A percentile compares a stretch with the other conserved stretches of the same genome.
Conservation (phyloP, 2,797 vertebrate genomes). For the Garrulus glandarius region DNA sequence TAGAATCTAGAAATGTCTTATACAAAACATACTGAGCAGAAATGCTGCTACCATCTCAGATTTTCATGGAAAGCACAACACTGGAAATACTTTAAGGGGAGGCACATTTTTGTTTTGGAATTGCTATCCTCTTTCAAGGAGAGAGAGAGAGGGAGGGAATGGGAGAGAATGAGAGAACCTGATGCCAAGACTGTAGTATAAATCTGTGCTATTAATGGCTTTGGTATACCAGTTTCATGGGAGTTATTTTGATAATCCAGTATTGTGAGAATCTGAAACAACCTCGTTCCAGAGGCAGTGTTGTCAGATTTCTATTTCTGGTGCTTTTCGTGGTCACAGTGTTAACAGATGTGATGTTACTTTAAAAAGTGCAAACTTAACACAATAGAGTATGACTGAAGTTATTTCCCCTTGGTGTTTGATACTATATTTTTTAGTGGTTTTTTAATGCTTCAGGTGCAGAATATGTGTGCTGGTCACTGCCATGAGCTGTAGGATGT, state of each 20-base stretch:
- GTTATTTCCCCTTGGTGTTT: not conserved
- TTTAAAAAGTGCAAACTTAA: not conserved
- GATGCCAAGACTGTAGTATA: conserved; percentile 26
- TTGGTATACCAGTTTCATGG: conserved; percentile 59
- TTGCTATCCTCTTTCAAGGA: not conserved
- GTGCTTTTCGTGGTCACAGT: not conserved
- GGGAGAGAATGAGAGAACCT: not conserved
- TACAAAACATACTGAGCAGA: not conserved
- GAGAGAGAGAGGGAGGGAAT: not conserved
- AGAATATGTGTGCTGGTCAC: not conserved
- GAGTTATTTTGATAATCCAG: conserved; percentile 60
- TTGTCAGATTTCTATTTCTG: conserved; percentile 58
- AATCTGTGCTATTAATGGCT: conserved; percentile 59
- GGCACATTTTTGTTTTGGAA: not conserved
- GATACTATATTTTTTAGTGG: not conserved
- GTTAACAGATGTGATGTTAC: conserved; percentile 27
- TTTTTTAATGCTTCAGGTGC: not conserved
- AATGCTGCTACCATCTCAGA: not conserved
- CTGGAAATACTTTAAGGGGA: not conserved
- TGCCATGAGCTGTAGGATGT: not conserved
- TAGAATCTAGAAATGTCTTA: not conserved
- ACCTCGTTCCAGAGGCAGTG: conserved; percentile 45
- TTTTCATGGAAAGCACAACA: not conserved
- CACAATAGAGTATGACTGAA: not conserved
- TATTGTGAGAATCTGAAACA: conserved; percentile 60